Evolutionary conservation across 2,113 vertebrate species (phyloP), one percentile per base, ranked within the genome.

Genomic region (Etheostoma spectabile): DNA sequence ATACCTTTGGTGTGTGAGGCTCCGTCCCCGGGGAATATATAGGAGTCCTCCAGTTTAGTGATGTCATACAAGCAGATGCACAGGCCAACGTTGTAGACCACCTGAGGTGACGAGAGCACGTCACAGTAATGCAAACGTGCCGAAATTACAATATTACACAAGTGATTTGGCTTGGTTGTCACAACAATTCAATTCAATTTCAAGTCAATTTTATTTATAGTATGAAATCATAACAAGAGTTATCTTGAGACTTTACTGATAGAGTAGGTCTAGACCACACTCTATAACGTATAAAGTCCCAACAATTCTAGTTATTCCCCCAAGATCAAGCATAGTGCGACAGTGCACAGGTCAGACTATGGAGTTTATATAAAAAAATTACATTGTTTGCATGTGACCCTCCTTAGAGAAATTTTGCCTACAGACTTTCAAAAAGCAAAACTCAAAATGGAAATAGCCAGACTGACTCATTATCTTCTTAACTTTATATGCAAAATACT

Each of bases 1-100:
- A 5, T 82, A 98, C 98, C 98, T 96, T 98, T 99, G 21, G 97
- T 99, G 81, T 99, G 98, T 0, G 98, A 98, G 0, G 98, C 98
- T 11, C 98, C 97, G 4, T 99, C 97, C 10, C 98, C 98, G 0
- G 98, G 98, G 86, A 99, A 99, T 85, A 99, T 98, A 30, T 97
- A 99, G 0, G 98, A 97, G 4, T 99, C 98, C 42, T 99, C 98
- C 91, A 99, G 93, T 88, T 97, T 98, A 42, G 96, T 98, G 90
- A 99, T 96, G 90, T 99, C 98, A 45, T 97, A 99, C 55, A 99
- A 88, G 73, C 98, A 99, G 92, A 99, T 95, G 82, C 98, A 99
- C 72, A 99, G 96, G 10, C 98, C 98, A 0, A 99, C 97, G 0
- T 95, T 99, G 93, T 96, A 99, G 3, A 99, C 97, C 0, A 99